Base-by-base conservation (phyloP, 2,797 vertebrate species). In the Leptodactylus fallax region DNA sequence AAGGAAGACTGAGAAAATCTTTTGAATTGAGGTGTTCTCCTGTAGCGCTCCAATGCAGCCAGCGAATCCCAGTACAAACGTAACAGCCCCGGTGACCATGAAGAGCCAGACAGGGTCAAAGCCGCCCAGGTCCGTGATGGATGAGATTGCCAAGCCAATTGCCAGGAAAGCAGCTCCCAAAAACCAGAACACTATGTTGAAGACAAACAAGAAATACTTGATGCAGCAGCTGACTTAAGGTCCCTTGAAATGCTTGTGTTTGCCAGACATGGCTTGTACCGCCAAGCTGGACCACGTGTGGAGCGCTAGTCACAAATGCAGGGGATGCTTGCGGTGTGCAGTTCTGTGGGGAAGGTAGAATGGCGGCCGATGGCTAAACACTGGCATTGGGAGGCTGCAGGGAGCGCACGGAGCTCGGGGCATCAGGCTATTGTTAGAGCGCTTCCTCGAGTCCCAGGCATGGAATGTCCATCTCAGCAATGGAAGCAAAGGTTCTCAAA, bases 81-180 rank as follows among this genome's bases (percentile, higher is more conserved):
- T 98, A 90, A 97, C 93, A 63, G 92, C 96, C 88, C 97, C 97
- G 0, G 97, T 96, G 45, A 98, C 97, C 21, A 98, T 96, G 90
- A 98, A 98, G 88, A 98, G 96, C 97, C 97, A 98, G 78, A 98
- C 97, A 0, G 97, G 97, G 92, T 98, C 97, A 7, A 98, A 97
- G 83, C 97, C 97, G 3, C 97, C 96, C 27, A 98, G 94, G 90
- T 98, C 97, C n/a, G 97, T 98, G 94, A 98, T 97, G 61, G 96
- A 96, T 0, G 97, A 97, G 91, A 98, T 95, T n/a, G n/a, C n/a
- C n/a, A n/a, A n/a, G n/a, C n/a, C n/a, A n/a, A n/a, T n/a, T n/a
- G n/a, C n/a, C n/a, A n/a, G n/a, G n/a, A n/a, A n/a, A n/a, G n/a
- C n/a, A n/a, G n/a, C n/a, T n/a, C n/a, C n/a, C n/a, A n/a, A n/a